These are phyloP conservation scores for Ectropis grisescens DNA, from an alignment of 1,140 invertebrate genomes.

Conservation along the genomic window DNA sequence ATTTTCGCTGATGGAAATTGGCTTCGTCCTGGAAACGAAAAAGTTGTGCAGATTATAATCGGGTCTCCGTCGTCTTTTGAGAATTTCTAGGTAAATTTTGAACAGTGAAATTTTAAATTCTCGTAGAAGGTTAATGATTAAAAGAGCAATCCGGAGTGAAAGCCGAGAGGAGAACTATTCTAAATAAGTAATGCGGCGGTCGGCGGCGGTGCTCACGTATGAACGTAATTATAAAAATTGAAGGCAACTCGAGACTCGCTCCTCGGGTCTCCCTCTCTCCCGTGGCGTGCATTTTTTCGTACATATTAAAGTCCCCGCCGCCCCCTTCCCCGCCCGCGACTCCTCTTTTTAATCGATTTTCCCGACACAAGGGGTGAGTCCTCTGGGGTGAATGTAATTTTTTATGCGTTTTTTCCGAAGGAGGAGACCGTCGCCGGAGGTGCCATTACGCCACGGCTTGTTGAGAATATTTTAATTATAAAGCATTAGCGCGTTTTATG, in stretches of 20 bases:
- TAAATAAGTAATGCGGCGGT: slow-evolving; percentile 27
- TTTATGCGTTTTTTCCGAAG: slow-evolving; percentile 70
- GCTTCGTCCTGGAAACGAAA: slow-evolving; percentile 41
- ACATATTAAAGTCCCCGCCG: slow-evolving; percentile 61
- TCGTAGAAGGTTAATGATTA: slow-evolving; percentile 13
- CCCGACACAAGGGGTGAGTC: slow-evolving; percentile 67
- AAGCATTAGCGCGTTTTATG: slow-evolving; percentile 68
- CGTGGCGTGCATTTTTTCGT: slow-evolving; percentile 67
- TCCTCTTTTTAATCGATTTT: slow-evolving; percentile 71
- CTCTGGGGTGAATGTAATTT: slow-evolving; percentile 72
- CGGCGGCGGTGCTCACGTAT: slow-evolving; percentile 51
- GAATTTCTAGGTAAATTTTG: no score
- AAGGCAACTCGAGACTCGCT: slow-evolving; percentile 50
- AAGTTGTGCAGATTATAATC: no score
- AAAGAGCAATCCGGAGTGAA: slow-evolving; percentile 18
- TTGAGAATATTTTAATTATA: slow-evolving; percentile 73
- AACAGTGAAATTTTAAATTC: no score
- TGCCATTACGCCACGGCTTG: slow-evolving; percentile 71
- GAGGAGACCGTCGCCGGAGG: slow-evolving; percentile 60
- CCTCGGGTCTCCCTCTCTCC: slow-evolving; percentile 53
- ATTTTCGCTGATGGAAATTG: slow-evolving; percentile 46
- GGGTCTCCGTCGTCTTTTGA: no score
- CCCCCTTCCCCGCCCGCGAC: slow-evolving; percentile 43
- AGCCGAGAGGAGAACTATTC: slow-evolving; percentile 22
- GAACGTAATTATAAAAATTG: slow-evolving; percentile 71